Percentiles rank a stretch among this genome's conserved stretches.
Conservation (phyloP, 2,113 vertebrate genomes). For the Hippolais icterina region DNA sequence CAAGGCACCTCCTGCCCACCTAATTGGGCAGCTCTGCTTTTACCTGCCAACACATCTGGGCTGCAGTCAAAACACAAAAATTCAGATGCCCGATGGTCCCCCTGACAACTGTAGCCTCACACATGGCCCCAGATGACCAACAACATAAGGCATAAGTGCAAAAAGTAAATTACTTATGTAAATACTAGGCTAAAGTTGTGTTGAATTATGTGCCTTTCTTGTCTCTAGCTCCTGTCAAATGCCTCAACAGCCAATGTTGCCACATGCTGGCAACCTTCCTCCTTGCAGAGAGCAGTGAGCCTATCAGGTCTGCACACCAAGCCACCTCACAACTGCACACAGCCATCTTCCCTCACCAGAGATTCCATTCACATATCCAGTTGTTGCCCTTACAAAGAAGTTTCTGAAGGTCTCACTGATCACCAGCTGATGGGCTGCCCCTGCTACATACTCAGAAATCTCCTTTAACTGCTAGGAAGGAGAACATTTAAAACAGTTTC, state of each 20-base stretch:
- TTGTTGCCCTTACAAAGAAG: not conserved
- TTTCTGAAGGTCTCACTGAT: not conserved
- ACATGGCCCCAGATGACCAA: not conserved
- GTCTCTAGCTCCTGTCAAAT: not conserved
- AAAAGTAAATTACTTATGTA: not conserved
- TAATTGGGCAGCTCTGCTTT: not conserved
- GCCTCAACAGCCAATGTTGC: not conserved
- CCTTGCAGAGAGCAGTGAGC: not conserved
- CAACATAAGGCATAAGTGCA: fast-evolving
- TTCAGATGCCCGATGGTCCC: fast-evolving
- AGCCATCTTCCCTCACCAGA: not conserved
- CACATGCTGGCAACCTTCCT: not conserved
- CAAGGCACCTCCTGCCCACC: fast-evolving
- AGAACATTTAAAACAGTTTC: not conserved
- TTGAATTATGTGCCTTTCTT: not conserved
- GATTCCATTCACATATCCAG: not conserved
- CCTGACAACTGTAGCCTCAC: not conserved
- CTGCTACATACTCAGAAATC: not conserved
- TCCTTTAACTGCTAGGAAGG: not conserved
- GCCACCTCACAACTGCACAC: not conserved
- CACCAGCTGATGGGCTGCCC: fast-evolving
- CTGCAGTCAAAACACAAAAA: not conserved
- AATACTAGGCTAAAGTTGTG: not conserved
- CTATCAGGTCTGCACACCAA: fast-evolving
- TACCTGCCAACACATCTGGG: not conserved